Evolutionary conservation across 2,888 invertebrate species (phyloP), one percentile per base, ranked within the genome.

Genomic region (Standfussiana lucernea): DNA sequence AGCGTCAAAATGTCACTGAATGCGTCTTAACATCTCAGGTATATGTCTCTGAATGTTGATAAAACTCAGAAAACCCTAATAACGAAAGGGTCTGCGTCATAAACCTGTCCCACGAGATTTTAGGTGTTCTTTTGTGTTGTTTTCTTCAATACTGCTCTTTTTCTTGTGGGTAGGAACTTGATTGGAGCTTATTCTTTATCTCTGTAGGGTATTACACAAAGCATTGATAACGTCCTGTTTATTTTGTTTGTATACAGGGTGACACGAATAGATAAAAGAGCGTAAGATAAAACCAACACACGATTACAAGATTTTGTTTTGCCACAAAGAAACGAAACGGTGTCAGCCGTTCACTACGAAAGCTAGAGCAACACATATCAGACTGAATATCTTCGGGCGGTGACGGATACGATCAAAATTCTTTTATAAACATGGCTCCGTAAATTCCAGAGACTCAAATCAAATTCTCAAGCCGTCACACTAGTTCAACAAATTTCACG

Each of bases 11-110:
- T 72, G 42, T 56, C 24, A 32, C 45, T 53, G 56, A 59, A 50
- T 42, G 42, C 42, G 32, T 45, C 56, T 42, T 21, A 68, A 59
- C 42, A 50, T 65, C 53, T 35, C 35, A 50, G 24, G 6, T n/a
- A 66, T 45, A 50, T 47, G 24, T 66, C 80, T 70, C 67, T 70
- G n/a, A 81, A 53, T 65, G 69, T 61, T 77, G 35, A 66, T 77
- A 72, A 81, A 69, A 71, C 69, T 68, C 59, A 21, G 32, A 59
- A 69, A 32, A 76, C 77, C 62, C 42, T 53, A 50, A 80, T 80
- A 68, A 72, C 21, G 10, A 37, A 59, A 71, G 40, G 61, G 59
- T 45, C 18, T 42, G 37, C 56, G 5, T 11, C 47, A 42, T 76
- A 77, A 76, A 59, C n/a, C 40, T 59, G 47, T 59, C 21, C 47